Evolutionary conservation across 2,797 vertebrate genomes (phyloP), one percentile per base, ranked within the genome.

Genomic region (Gila robusta): DNA sequence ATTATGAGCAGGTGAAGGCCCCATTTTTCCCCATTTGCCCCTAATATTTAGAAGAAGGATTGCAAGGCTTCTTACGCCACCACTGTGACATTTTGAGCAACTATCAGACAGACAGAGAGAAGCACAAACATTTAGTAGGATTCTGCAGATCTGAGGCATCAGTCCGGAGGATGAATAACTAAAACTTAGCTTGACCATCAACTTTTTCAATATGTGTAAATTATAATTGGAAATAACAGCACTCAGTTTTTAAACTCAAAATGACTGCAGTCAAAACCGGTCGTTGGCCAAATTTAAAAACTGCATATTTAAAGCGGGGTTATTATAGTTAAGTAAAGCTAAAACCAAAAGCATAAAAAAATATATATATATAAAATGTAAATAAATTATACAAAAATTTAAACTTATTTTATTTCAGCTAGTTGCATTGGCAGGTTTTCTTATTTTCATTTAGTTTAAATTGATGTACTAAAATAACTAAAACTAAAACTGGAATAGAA

Each of bases 1-100:
- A 99, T 96, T 95, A 97, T 0, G 98, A 99, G 89, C 98, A 99
- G 98, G 98, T 99, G 95, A 95, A 92, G 94, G 92, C 93, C 56
- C 59, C 44, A 79, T 84, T 77, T 86, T 82, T 52, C 35, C 32
- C 89, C 3, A 69, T 85, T 88, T 83, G 82, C 59, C 81, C 70
- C 71, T 72, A 49, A 71, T 69, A 76, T 84, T 79, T 71, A 49
- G 71, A 85, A 85, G 82, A 88, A 77, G 10, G 44, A 89, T 69
- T 69, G 81, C 56, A 6, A 71, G 39, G 70, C 23, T 12, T 73
- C 23, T 32, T 32, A 14, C 10, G 37, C 72, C 32, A 82, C 19
- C 39, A 56, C 73, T 79, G 66, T 90, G 81, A 87, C 87, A 87
- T 88, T 90, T 90, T 44, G 12, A 49, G 52, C 79, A 67, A 54